These are phyloP conservation scores for Chrysina gloriosa DNA, from an alignment of 2,888 invertebrate genomes.

Conservation along the genomic window DNA sequence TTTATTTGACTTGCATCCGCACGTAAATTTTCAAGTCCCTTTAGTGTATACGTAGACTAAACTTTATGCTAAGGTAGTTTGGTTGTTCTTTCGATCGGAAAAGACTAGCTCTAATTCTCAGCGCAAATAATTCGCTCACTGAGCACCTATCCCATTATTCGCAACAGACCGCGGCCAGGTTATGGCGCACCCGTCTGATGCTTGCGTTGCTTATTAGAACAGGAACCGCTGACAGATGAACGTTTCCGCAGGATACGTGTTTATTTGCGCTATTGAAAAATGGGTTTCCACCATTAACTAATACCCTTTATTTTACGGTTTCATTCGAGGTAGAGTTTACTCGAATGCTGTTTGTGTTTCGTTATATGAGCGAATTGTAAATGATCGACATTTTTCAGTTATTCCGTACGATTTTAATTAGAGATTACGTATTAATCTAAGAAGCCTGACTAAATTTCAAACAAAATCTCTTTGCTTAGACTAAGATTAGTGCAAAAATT, in stretches of 20 bases:
- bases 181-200: not conserved
- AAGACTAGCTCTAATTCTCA: slow-evolving; percentile 48
- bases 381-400: too few species aligned
- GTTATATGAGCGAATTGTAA: too few species aligned
- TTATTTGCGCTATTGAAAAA: slow-evolving; percentile 62
- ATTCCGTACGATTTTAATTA: too few species aligned
- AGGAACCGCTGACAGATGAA: slow-evolving; percentile 61
- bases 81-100: slow-evolving; percentile 19
- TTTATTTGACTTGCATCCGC: too few species aligned
- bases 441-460: too few species aligned
- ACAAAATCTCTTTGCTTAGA: too few species aligned
- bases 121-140: slow-evolving; percentile 52
- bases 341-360: slow-evolving; percentile 33
- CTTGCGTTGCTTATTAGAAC: slow-evolving; percentile 54
- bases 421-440: too few species aligned
- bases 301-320: slow-evolving; percentile 43
- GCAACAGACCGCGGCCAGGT: slow-evolving; percentile 37
- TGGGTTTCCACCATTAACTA: slow-evolving; percentile 44
- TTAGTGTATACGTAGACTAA: not conserved
- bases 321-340: slow-evolving; percentile 35
- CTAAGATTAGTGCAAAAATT: too few species aligned
- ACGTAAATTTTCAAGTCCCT: not conserved
- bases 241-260: slow-evolving; percentile 57
- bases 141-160: slow-evolving; percentile 54
- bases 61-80: not conserved